Conservation (phyloP, 2,113 vertebrate species). For the Psilopsiagon aurifrons region DNA sequence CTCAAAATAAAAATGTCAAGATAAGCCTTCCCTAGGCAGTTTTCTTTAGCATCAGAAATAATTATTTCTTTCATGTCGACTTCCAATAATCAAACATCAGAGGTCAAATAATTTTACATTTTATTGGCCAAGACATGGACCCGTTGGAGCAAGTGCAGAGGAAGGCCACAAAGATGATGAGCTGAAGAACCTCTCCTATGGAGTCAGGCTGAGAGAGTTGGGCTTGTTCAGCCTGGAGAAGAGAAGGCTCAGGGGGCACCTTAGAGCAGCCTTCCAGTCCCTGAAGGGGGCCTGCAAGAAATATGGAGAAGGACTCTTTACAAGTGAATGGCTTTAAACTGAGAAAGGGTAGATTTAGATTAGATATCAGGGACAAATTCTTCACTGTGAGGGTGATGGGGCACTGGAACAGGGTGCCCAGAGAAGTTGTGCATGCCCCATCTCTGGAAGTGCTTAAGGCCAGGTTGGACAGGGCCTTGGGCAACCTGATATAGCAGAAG, state of each 20-base stretch:
- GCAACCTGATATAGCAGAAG: neutral
- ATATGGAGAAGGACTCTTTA: neutral
- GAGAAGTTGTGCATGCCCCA: neutral
- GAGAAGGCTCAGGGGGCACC: neutral
- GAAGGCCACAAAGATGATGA: neutral
- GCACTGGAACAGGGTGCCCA: neutral
- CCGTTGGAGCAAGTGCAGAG: neutral
- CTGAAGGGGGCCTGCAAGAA: neutral
- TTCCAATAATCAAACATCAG: neutral
- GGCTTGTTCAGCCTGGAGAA: neutral
- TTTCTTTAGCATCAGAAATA: neutral
- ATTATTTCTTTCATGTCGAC: neutral
- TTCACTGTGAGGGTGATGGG: neutral
- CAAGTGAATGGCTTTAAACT: neutral
- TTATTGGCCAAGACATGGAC: neutral
- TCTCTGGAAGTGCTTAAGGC: neutral
- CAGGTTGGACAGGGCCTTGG: neutral
- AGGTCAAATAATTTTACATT: neutral
- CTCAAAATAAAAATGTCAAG: neutral
- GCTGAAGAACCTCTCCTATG: neutral
- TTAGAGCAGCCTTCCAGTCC: neutral
- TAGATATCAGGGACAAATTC: neutral
- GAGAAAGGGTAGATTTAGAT: neutral
- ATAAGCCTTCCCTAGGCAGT: neutral
- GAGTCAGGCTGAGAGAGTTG: neutral